Percentiles rank a stretch among this genome's conserved stretches.
phyloP scores from a whole-genome alignment of 2,888 invertebrate species.

The Therioaphis trifolii region DNA sequence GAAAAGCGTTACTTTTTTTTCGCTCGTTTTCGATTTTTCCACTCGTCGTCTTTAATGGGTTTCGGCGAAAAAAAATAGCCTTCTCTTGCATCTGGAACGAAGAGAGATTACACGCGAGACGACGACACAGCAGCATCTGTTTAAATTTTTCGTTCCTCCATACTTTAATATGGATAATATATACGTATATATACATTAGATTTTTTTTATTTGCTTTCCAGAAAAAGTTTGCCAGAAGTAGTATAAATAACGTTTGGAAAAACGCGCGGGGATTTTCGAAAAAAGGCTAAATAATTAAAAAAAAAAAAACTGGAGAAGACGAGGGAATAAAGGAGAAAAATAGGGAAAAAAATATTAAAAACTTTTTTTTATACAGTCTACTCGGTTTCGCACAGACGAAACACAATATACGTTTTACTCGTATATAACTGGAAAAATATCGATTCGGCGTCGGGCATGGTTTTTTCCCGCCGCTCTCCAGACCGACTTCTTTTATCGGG shows the following conservation, averaged over 20 bases:
- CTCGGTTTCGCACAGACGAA: background rate
- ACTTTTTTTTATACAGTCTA: slow-evolving; percentile 41
- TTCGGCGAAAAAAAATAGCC: slow-evolving; percentile 3
- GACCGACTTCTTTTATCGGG: background rate
- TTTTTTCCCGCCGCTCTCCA: background rate
- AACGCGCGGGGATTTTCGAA: background rate
- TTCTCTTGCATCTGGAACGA: slow-evolving; percentile 44
- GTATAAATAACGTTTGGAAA: slow-evolving; percentile 43
- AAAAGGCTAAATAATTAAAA: slow-evolving; percentile 43
- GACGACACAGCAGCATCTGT: slow-evolving; percentile 42
- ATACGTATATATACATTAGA: background rate
- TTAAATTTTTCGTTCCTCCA: slow-evolving; percentile 9
- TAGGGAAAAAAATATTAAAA: slow-evolving; percentile 27
- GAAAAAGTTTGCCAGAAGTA: slow-evolving; percentile 35
- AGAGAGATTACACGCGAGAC: slow-evolving; percentile 42
- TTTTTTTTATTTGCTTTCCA: slow-evolving; percentile 4
- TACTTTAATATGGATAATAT: background rate
- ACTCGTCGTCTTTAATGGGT: background rate
- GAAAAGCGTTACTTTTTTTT: too few relatives aligned
- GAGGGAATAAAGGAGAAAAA: background rate
- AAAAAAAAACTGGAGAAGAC: background rate
- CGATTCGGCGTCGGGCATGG: background rate
- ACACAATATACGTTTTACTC: too few relatives aligned
- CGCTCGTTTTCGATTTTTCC: background rate
- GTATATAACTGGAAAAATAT: slow-evolving; percentile 16